These are phyloP conservation scores for Lateolabrax maculatus DNA, from an alignment of 2,797 vertebrate genomes.

Conservation along the genomic window DNA sequence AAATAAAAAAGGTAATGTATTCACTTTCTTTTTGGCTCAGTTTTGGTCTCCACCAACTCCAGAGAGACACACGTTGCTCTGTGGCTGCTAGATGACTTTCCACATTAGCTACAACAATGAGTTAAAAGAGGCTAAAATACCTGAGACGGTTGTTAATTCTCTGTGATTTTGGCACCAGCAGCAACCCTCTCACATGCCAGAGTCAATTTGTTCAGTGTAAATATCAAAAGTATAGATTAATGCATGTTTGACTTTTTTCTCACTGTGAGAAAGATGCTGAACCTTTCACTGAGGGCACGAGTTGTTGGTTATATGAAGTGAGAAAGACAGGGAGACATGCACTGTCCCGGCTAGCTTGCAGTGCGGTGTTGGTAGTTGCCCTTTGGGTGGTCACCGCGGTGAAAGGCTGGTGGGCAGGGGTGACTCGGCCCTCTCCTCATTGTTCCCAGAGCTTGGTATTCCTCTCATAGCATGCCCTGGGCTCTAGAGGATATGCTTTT, in stretches of 20 bases:
- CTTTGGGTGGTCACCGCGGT: constrained; percentile 74
- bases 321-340: constrained; percentile 14
- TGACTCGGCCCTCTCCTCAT: constrained; percentile 84
- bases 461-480: constrained; percentile 83
- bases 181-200: neutral
- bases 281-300: neutral
- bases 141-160: neutral
- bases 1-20: too few relatives aligned
- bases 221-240: neutral
- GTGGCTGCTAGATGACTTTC: neutral
- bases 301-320: neutral
- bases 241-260: neutral
- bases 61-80: neutral
- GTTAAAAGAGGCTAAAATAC: neutral
- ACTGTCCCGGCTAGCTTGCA: constrained; percentile 27
- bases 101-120: neutral
- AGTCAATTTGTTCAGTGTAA: neutral
- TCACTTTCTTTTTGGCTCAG: neutral
- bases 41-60: neutral
- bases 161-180: neutral
- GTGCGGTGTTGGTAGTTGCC: constrained; percentile 63
- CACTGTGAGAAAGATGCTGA: neutral
- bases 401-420: constrained; percentile 82
- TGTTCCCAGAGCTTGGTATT: constrained; percentile 88
- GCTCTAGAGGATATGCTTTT: constrained; percentile 85